These are phyloP conservation scores for Latrodectus elegans DNA, from an alignment of 2,888 invertebrate genomes.

Conservation along the genomic window DNA sequence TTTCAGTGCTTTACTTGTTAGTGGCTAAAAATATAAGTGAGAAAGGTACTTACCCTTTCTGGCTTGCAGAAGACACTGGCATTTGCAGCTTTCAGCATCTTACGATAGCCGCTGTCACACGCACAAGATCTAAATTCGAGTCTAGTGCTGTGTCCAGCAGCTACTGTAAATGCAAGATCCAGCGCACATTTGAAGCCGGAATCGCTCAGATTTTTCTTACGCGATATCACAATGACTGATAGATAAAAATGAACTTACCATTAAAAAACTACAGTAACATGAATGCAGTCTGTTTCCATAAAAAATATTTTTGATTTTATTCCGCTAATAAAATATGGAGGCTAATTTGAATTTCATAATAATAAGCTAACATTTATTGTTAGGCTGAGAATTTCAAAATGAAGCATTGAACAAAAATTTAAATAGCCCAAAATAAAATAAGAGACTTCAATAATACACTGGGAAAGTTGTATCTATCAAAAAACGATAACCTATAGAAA, in stretches of 20 bases:
- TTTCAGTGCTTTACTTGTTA: too few relatives aligned
- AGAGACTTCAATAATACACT: too few relatives aligned
- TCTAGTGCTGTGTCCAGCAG: conserved; percentile 62
- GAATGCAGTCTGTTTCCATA: background rate
- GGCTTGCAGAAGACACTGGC: too few relatives aligned
- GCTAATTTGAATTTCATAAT: too few relatives aligned
- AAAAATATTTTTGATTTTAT: background rate
- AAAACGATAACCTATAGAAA: too few relatives aligned
- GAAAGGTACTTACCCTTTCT: too few relatives aligned
- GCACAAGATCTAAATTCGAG: conserved; percentile 59
- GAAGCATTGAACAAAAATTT: too few relatives aligned
- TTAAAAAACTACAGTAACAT: background rate
- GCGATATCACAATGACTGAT: background rate
- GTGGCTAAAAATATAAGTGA: too few relatives aligned
- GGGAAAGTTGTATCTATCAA: too few relatives aligned
- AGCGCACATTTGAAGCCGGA: background rate
- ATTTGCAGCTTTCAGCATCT: conserved; percentile 46
- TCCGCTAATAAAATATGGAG: background rate
- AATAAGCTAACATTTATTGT: too few relatives aligned
- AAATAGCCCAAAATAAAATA: too few relatives aligned
- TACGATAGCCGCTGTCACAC: conserved; percentile 68
- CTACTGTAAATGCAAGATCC: conserved; percentile 59
- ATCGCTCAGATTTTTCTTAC: background rate
- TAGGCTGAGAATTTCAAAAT: too few relatives aligned
- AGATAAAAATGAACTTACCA: background rate